Evolutionary conservation across 64 coral and sea anemone genomes (phyloP).

Genomic region (Trachythela sp.): DNA sequence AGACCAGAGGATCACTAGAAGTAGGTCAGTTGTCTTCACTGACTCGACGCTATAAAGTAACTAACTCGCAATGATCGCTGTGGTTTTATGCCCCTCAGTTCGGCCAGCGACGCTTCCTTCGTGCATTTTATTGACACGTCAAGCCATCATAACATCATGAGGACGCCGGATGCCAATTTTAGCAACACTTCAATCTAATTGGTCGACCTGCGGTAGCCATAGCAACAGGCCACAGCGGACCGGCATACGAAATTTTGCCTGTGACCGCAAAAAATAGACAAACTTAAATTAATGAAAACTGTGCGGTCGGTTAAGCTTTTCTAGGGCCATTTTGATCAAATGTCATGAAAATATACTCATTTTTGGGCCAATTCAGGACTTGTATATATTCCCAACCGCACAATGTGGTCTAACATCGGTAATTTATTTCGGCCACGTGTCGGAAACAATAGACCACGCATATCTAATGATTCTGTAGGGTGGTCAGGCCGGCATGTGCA

Average conservation of each 20-base stretch:
- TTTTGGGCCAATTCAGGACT: neutral
- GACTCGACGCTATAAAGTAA: neutral
- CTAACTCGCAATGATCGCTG: neutral
- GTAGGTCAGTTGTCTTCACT: neutral
- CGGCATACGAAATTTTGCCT: neutral
- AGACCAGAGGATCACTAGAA: neutral
- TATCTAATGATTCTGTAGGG: neutral
- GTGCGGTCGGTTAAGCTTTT: neutral
- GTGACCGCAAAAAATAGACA: neutral
- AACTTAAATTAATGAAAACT: neutral
- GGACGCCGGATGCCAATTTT: neutral
- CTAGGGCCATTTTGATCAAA: neutral
- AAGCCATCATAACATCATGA: neutral
- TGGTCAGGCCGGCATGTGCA: neutral
- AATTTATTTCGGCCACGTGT: neutral
- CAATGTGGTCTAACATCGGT: neutral
- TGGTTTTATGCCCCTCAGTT: neutral
- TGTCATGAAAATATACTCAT: neutral
- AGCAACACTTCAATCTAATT: neutral
- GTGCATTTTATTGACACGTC: constrained; percentile 2
- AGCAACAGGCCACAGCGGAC: neutral
- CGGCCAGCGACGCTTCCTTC: neutral
- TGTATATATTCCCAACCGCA: neutral
- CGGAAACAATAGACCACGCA: neutral
- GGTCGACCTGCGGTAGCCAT: neutral